Base-by-base conservation (phyloP, 1,140 invertebrate species). In the Ooceraea biroi region DNA sequence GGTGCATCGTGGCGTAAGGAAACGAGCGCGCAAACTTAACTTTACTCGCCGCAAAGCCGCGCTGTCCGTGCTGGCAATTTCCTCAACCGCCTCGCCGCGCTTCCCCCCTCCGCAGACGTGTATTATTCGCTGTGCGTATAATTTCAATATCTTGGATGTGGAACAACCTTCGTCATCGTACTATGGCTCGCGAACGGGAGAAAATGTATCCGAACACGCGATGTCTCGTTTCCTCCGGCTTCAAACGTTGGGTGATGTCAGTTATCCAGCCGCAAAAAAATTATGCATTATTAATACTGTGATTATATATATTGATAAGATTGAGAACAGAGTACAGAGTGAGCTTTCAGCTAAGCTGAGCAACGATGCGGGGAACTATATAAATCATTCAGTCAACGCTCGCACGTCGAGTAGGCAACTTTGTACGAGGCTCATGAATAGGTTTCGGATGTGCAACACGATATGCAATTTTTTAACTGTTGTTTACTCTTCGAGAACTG, bases 61-160 rank as follows among this genome's bases (percentile, higher is more conserved):
- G 72, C 60, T 52, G 60, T 36, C 36, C 36, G 72, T 80, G 61
- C 60, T 48, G 68, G 86, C 86, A 85, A 88, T 88, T 88, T 88
- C 73, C 87, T 88, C 77, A 85, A 82, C 86, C 61, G 85, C 69
- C 82, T 82, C 52, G 63, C 55, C 77, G 82, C 78, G 80, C 68
- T 63, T 78, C 22, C 52, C 50, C 73, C n/a, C n/a, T n/a, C 63
- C 57, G 72, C 55, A 25, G 85, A 69, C 52, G 73, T n/a, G n/a
- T n/a, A n/a, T n/a, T 52, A 30, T 73, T 69, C 73, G 68, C 48
- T 46, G 57, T 66, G 72, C 73, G 66, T 83, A 55, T 87, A 77
- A 87, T 87, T 87, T 78, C 74, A 71, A 80, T 80, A 46, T 77
- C 60, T 77, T 22, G 65, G 52, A 44, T n/a, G 52, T 57, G 50